These are phyloP conservation scores for Margarornis squamiger DNA, from an alignment of 2,797 vertebrate genomes.

Conservation along the genomic window DNA sequence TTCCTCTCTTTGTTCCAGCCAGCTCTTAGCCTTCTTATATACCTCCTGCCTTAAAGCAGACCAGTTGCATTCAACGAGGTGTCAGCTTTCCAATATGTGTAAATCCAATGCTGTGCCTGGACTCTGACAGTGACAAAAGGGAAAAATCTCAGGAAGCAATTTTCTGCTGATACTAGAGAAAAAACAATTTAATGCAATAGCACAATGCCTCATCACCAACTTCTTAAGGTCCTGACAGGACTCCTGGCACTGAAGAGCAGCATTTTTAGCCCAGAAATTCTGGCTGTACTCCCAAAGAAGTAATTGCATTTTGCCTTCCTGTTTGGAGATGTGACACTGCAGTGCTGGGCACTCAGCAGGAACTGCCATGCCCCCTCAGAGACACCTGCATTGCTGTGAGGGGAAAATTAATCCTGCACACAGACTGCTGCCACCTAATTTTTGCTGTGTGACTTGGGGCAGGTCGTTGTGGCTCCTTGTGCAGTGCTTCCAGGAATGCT, in stretches of 20 bases:
- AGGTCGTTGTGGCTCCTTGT: neutral
- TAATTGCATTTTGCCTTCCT: conserved; percentile 28
- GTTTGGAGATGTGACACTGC: neutral
- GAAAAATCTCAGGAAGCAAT: conserved; percentile 17
- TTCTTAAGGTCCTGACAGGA: neutral
- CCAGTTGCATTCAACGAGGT: neutral
- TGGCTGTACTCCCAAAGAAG: neutral
- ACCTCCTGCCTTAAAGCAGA: conserved; percentile 3
- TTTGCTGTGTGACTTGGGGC: neutral
- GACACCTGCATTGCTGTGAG: neutral
- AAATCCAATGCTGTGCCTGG: neutral
- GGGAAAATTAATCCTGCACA: neutral
- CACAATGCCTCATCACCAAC: neutral
- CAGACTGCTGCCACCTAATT: neutral
- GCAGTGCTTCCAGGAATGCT: neutral
- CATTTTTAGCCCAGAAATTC: neutral
- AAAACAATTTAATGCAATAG: conserved; percentile 2
- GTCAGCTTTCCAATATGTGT: neutral
- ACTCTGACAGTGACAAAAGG: conserved; percentile 2
- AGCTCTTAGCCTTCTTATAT: neutral
- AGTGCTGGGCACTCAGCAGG: neutral
- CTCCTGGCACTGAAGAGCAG: neutral
- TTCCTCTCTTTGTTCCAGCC: conserved; percentile 17
- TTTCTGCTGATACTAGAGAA: conserved; percentile 15
- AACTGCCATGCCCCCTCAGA: neutral